These are phyloP conservation scores for Unio delphinus DNA, from an alignment of 2,888 invertebrate genomes.

Conservation along the genomic window DNA sequence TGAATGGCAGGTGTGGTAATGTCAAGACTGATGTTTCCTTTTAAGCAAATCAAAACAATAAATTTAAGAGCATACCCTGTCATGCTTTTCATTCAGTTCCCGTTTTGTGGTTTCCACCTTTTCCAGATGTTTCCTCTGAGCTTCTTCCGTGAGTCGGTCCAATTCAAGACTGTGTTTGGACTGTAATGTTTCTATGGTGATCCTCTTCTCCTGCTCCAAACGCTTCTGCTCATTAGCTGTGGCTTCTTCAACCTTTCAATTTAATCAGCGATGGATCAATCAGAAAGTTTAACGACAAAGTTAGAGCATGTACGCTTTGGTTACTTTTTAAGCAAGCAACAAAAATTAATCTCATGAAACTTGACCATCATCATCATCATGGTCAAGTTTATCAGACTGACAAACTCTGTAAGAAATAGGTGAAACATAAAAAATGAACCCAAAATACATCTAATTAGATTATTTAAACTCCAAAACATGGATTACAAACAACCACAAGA, in stretches of 20 bases:
- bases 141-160: constrained; percentile 55
- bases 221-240: constrained; percentile 52
- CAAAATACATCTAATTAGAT: background rate
- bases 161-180: constrained; percentile 53
- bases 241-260: constrained; percentile 51
- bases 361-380: too few relatives aligned
- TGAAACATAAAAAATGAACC: background rate
- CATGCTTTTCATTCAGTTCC: constrained; percentile 50
- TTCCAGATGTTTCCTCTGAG: constrained; percentile 58
- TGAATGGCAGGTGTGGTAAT: background rate
- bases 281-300: too few relatives aligned
- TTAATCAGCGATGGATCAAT: too few relatives aligned
- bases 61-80: constrained; percentile 30
- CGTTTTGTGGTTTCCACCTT: constrained; percentile 44
- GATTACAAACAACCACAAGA: too few relatives aligned
- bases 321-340: too few relatives aligned
- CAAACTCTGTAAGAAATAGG: background rate
- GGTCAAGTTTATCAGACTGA: background rate
- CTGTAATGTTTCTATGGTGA: constrained; percentile 49
- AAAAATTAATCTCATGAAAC: too few relatives aligned
- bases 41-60: background rate
- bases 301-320: too few relatives aligned
- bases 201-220: constrained; percentile 52
- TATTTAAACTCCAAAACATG: too few relatives aligned
- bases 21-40: background rate